A percentile compares a stretch with the other conserved stretches of the same genome.
Conservation (phyloP, 1,140 invertebrate species). For the Platyscapa corneri region DNA sequence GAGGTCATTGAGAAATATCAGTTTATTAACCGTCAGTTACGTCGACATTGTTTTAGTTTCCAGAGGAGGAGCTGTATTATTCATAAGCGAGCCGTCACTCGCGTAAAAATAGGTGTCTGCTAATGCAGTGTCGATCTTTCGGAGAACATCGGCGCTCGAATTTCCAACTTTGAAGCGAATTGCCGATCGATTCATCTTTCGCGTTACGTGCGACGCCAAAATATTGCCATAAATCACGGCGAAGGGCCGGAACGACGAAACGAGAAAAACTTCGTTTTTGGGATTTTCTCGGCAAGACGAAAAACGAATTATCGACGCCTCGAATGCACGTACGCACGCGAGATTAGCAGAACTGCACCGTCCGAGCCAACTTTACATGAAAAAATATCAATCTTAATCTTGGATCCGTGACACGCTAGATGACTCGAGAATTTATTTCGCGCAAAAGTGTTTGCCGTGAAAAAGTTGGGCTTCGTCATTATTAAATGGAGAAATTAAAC, state of each 20-base stretch:
- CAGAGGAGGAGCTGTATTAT: neutral
- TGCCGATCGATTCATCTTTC: constrained; percentile 72
- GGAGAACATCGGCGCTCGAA: constrained; percentile 51
- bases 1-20: neutral
- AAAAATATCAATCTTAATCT: constrained; percentile 68
- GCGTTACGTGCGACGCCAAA: constrained; percentile 72
- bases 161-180: constrained; percentile 68
- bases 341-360: neutral
- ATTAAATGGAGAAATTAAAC: too few relatives aligned
- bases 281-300: constrained; percentile 13
- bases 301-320: constrained; percentile 32
- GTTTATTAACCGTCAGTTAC: neutral
- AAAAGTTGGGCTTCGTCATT: too few relatives aligned
- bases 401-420: neutral
- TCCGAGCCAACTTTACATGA: neutral
- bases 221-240: constrained; percentile 74
- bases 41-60: too few relatives aligned
- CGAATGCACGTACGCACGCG: neutral
- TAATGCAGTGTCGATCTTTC: neutral
- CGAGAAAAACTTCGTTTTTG: constrained; percentile 20
- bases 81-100: neutral
- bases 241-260: constrained; percentile 54
- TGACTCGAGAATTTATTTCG: neutral
- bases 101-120: neutral
- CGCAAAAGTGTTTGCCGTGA: neutral